Evolutionary conservation across 2,113 vertebrate species (phyloP), one percentile per base, ranked within the genome.

Genomic region (Zapus hudsonius): DNA sequence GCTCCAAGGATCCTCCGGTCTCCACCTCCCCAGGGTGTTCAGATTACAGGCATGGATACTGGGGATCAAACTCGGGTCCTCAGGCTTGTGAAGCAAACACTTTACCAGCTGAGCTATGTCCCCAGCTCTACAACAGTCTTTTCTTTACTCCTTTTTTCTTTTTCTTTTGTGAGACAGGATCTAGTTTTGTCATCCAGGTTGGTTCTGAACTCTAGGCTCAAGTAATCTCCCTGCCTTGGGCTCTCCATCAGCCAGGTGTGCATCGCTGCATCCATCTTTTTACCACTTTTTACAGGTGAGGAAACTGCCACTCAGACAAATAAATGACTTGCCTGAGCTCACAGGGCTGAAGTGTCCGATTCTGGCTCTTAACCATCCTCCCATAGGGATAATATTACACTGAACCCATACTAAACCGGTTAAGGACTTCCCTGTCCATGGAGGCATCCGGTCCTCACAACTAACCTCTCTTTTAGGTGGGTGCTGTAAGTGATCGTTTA

Each of bases 381-480:
- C 11, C 1, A 3, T 31, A 44, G 44, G 80, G 10, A 40, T 27
- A 3, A 0, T 36, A 4, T 1, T 13, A 6, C 52, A 52, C 63
- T n/a, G 55, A 38, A n/a, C 80, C 64, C 10, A 2, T 3, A 47
- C 25, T 61, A 44, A 33, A 17, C 4, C 23, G 29, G 5, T 33
- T 64, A 44, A 72, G 22, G 75, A 59, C 52, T 86, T 57, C 13
- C 20, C 9, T 0, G 0, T 29, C 70, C 10, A 2, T 3, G 5
- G 25, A 23, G 22, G 17, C 15, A 22, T 42, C 67, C 52, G 10
- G 6, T 38, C 64, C 31, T 88, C 64, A 52, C 63, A 47, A 67
- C 61, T 20, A 85, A 59, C 78, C 64, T 74, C 59, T 63, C 72
- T n/a, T 29, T 5, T n/a, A 63, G 47, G 16, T 38, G 10, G 29